Evolutionary conservation across 2,113 vertebrate genomes (phyloP).

Genomic region (Deroptyus accipitrinus): DNA sequence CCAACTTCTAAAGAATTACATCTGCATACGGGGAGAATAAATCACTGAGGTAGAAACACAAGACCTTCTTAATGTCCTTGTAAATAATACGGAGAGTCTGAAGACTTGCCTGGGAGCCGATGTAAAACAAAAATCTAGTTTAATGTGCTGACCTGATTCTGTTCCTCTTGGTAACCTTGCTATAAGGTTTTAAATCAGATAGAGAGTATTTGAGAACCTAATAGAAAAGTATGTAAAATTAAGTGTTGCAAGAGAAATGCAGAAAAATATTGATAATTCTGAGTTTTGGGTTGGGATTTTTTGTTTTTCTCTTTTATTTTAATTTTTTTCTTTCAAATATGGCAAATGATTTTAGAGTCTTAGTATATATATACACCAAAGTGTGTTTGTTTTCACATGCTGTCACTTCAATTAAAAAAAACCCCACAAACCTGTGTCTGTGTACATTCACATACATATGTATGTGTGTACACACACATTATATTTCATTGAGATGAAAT

Average conservation of each 20-base stretch:
- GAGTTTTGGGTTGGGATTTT: not conserved
- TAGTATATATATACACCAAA: not conserved
- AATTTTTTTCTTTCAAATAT: not conserved
- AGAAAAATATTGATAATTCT: not conserved
- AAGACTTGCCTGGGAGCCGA: slow-evolving; percentile 34
- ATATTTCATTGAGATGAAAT: not conserved
- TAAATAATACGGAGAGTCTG: slow-evolving; percentile 40
- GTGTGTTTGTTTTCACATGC: not conserved
- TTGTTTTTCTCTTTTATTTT: not conserved
- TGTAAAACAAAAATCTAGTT: slow-evolving; percentile 26
- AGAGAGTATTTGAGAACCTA: not conserved
- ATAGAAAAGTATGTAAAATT: not conserved
- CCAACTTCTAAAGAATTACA: slow-evolving; percentile 13
- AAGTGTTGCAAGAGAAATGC: not conserved
- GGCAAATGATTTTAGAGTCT: not conserved
- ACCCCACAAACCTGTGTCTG: not conserved
- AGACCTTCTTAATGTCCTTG: slow-evolving; percentile 43
- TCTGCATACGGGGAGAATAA: slow-evolving; percentile 27
- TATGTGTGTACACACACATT: not conserved
- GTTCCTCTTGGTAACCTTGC: slow-evolving; percentile 19
- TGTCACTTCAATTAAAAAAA: not conserved
- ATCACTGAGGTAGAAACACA: slow-evolving; percentile 3
- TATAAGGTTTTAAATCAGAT: slow-evolving; percentile 8
- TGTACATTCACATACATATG: not conserved
- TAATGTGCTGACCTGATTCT: slow-evolving; percentile 57